These are phyloP conservation scores for Sparus aurata DNA, from an alignment of 2,797 vertebrate species.

Conservation along the genomic window DNA sequence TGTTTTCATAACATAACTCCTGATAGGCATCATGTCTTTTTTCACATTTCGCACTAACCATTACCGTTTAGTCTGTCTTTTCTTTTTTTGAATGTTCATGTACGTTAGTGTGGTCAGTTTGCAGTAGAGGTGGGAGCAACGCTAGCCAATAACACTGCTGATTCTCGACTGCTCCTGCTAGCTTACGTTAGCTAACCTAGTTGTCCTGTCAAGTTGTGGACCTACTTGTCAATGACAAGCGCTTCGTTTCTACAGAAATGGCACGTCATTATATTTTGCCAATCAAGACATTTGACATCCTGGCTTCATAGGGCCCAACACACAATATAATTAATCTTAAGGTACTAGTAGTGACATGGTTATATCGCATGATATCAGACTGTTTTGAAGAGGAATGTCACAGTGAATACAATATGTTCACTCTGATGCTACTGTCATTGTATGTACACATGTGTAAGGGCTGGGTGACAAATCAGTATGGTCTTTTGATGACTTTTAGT, in stretches of 20 bases:
- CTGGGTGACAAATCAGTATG: not conserved
- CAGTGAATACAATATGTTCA: not conserved
- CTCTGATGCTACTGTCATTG: not conserved
- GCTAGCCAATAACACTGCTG: constrained; percentile 46
- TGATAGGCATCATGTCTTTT: not conserved
- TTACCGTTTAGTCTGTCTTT: not conserved
- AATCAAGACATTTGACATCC: not conserved
- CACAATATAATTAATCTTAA: not conserved
- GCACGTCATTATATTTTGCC: not conserved
- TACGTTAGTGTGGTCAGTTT: constrained; percentile 22
- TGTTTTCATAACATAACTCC: constrained; percentile 25
- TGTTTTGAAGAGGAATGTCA: not conserved
- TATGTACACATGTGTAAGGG: not conserved
- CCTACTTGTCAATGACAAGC: constrained; percentile 12
- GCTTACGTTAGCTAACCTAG: constrained; percentile 43
- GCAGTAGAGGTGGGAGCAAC: constrained; percentile 34
- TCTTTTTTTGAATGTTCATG: not conserved
- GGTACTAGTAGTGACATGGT: not conserved
- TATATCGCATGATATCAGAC: not conserved
- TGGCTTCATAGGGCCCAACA: not conserved
- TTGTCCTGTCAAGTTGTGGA: constrained; percentile 26
- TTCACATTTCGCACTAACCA: not conserved
- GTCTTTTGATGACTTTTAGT: not conserved
- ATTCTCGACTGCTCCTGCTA: constrained; percentile 22
- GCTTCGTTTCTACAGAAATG: not conserved